These are phyloP conservation scores for Conopomorpha cramerella DNA, from an alignment of 1,140 invertebrate species.

Conservation along the genomic window DNA sequence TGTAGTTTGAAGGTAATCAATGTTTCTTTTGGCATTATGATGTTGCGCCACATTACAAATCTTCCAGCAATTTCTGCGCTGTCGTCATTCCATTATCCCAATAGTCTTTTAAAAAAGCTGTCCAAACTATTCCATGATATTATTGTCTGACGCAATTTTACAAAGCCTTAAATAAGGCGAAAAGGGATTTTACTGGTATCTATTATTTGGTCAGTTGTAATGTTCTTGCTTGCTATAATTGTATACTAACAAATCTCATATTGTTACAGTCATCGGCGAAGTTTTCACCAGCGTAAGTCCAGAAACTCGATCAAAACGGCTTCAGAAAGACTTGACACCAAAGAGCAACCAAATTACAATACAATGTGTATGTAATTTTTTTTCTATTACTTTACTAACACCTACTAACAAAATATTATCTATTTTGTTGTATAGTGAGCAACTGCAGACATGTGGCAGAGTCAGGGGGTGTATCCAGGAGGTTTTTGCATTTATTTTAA, in stretches of 20 bases:
- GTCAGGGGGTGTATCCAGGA: constrained; percentile 48
- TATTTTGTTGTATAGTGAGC: constrained; percentile 24
- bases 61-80: too few relatives aligned
- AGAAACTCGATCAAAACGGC: constrained; percentile 27
- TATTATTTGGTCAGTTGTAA: neutral
- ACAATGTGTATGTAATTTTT: constrained; percentile 56
- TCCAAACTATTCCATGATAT: too few relatives aligned
- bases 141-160: too few relatives aligned
- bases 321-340: constrained; percentile 32
- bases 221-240: neutral
- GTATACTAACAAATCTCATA: neutral
- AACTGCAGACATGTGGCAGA: constrained; percentile 46
- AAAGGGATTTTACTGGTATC: too few relatives aligned
- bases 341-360: constrained; percentile 44
- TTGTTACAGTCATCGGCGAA: constrained; percentile 1
- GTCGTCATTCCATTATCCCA: too few relatives aligned
- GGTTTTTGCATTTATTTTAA: constrained; percentile 15
- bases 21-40: too few relatives aligned
- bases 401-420: constrained; percentile 14
- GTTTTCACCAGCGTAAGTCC: constrained; percentile 18
- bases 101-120: too few relatives aligned
- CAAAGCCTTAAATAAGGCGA: too few relatives aligned
- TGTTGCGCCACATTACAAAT: too few relatives aligned
- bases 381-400: constrained; percentile 14
- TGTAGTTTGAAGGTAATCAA: too few relatives aligned